Base-by-base conservation (phyloP, 2,888 invertebrate species). In the Augiades crinisus region DNA sequence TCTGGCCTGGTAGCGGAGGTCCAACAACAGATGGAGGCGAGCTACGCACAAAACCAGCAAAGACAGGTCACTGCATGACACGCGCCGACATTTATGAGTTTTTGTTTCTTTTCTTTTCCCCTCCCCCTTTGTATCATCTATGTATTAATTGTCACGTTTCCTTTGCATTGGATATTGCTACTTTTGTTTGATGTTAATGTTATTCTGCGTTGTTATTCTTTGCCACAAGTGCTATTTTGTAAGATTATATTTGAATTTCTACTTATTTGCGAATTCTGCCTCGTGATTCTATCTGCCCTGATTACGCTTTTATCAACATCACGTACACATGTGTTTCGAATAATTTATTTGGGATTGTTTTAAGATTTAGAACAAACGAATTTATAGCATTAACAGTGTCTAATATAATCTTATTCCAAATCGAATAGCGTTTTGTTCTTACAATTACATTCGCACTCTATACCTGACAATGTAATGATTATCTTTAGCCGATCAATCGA, bases 1-100 rank as follows among this genome's bases (percentile, higher is more conserved):
- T 93, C 94, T 80, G 94, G 94, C 81, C 93, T 95, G 85, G 92
- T 95, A 90, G 93, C 93, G 69, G 94, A 94, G 86, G 94, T 95
- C 91, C 93, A 94, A 86, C 93, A 93, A 78, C 93, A 94, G 91
- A 88, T 93, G 91, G 91, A 93, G 82, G 90, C 88, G 81, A 78
- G 78, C 80, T 80, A 81, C 82, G 78, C 75, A 66, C 81, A 81
- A 72, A 81, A 77, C 77, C 86, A 84, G 77, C 87, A 85, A 70
- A 70, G 81, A 78, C 90, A 90, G 90, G 90, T 90, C 85, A 77
- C 75, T 82, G 87, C 86, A 87, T 87, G 87, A 60, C 59, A 43
- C 57, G 46, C 49, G 45, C 14, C 21, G 22, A 2, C 30, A 19
- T 31, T 37, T 46, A n/a, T 46, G 7, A 47, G 31, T 30, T 51